Base-by-base conservation (phyloP, 2,797 vertebrate species). In the Trichosurus vulpecula region DNA sequence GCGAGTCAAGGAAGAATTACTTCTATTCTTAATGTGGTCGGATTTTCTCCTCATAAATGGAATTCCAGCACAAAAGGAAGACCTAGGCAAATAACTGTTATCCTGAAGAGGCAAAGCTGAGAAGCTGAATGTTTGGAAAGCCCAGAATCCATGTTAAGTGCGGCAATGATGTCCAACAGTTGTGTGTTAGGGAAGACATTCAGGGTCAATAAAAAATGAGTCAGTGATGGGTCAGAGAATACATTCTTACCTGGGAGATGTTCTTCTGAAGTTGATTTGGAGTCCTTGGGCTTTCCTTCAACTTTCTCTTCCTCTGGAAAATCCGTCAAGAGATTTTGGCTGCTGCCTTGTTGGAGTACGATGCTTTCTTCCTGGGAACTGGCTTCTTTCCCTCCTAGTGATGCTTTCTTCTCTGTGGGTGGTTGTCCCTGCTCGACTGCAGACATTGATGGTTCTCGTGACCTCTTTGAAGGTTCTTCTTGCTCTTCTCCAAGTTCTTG, bases 61-160 rank as follows among this genome's bases (percentile, higher is more conserved):
- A 66, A 90, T 96, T 98, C 94, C 52, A 91, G 35, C 94, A 74
- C 52, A 94, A 98, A 98, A 95, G 53, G 96, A 97, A 96, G 97
- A 92, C 96, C 96, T 93, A 97, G 92, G 30, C 96, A 97, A 96
- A 95, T 94, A 52, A 95, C 92, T 95, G 90, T 93, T 94, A 97
- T 41, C 95, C 97, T 97, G 95, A 96, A 93, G 87, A 97, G 91
- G 93, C 94, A 95, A 96, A 41, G 74, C 54, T 97, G 25, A 92
- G 14, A 31, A 93, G 54, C 57, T 90, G 95, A 94, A 93, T 53
- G 53, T 11, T 0, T 51, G 54, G 95, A 35, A 66, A 25, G 29
- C 93, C 95, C 94, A 55, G 14, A 92, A 81, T 27, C 93, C 0
- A 13, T 54, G 27, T 51, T 55, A 92, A 31, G 41, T 55, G 58